phyloP scores from a whole-genome alignment of 2,888 invertebrate species.

The Peribatodes rhomboidaria region DNA sequence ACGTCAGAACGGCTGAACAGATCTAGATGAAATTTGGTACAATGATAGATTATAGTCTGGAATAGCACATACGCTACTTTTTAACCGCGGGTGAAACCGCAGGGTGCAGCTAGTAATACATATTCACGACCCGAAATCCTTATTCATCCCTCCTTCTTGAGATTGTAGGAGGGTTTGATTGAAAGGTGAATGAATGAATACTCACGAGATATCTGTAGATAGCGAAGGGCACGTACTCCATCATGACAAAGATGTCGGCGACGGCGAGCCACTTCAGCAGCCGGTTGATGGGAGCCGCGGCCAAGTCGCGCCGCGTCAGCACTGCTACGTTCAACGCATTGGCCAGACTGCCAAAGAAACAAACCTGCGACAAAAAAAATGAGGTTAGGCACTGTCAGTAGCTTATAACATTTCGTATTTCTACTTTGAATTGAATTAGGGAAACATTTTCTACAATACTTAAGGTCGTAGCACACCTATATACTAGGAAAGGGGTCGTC shows the following conservation, averaged over 20 bases:
- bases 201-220: conserved; percentile 78
- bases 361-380: conserved; percentile 85
- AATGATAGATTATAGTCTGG: too few relatives aligned
- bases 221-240: conserved; percentile 88
- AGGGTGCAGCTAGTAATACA: too few relatives aligned
- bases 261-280: conserved; percentile 94
- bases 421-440: too few relatives aligned
- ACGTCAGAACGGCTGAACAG: too few relatives aligned
- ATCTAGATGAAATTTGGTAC: too few relatives aligned
- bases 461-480: too few relatives aligned
- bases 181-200: not conserved
- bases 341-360: conserved; percentile 94
- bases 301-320: conserved; percentile 93
- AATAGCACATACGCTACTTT: too few relatives aligned
- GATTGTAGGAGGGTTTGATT: not conserved
- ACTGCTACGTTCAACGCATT: conserved; percentile 96
- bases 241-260: conserved; percentile 96
- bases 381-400: not conserved
- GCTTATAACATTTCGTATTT: too few relatives aligned
- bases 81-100: too few relatives aligned
- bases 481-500: too few relatives aligned
- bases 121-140: not conserved
- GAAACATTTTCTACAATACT: too few relatives aligned
- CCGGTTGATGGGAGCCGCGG: conserved; percentile 94
- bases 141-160: too few relatives aligned